Evolutionary conservation across 2,888 invertebrate species (phyloP), one percentile per base, ranked within the genome.

Genomic region (Phragmatobia fuliginosa): DNA sequence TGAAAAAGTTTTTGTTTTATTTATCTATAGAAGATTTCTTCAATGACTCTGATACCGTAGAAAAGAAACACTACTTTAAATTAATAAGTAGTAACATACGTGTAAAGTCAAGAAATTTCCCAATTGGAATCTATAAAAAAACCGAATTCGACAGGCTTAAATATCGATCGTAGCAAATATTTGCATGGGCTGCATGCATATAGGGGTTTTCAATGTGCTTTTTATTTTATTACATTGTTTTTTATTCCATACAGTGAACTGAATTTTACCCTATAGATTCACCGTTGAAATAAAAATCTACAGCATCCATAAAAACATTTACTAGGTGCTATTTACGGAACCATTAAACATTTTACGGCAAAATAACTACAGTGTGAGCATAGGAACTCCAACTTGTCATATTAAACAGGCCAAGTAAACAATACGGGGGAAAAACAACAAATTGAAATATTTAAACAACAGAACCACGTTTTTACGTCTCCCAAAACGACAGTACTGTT

Each of bases 361-460:
- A 70, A 78, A 58, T 71, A 77, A 82, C 72, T 70, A 67, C 66
- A 69, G 62, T 66, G 33, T 73, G 36, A 63, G 36, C 61, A 69
- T 69, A 68, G 45, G 67, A 67, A 58, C 10, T 32, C 18, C 45
- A 58, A 61, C 70, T 71, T 77, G 73, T 80, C 73, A 70, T 62
- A 58, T 67, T 60, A 71, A 79, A 66, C 68, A 61, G 74, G 81
- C 67, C 77, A 72, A 71, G 72, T 67, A 68, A 61, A 71, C 71
- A 74, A 62, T 45, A 36, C 63, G 62, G 59, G 64, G 56, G 62
- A 77, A 79, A 74, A 73, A 76, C 74, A 77, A 52, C 68, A 82
- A 78, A 79, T 75, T 69, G 71, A 73, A 75, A 75, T 82, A 75
- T 82, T 79, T 74, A 77, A 77, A 80, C 62, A 70, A 67, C 58